These are phyloP conservation scores for Platysternon megacephalum DNA, from an alignment of 2,113 vertebrate genomes.

Conservation along the genomic window DNA sequence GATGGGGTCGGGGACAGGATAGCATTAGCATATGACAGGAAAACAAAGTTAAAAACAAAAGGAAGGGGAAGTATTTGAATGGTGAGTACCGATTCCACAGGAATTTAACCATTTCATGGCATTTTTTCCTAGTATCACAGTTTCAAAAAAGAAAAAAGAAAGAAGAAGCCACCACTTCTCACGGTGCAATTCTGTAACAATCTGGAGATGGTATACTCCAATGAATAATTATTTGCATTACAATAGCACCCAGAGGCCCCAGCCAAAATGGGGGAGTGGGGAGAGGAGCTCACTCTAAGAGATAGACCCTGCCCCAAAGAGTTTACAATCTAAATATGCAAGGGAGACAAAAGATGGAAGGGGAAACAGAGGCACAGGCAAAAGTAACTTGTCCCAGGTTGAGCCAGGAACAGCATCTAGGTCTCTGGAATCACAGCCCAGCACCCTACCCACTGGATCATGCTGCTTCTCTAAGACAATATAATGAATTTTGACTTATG, in stretches of 20 bases:
- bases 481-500: rapidly evolving
- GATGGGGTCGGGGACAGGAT: not conserved
- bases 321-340: rapidly evolving
- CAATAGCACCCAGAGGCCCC: not conserved
- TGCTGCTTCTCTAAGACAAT: not conserved
- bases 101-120: not conserved
- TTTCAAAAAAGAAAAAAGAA: not conserved
- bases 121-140: not conserved
- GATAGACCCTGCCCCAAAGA: not conserved
- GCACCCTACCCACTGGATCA: not conserved
- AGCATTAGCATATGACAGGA: not conserved
- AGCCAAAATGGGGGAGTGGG: not conserved
- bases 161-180: rapidly evolving
- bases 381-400: not conserved
- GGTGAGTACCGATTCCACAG: not conserved
- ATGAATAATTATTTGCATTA: not conserved
- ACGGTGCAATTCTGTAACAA: not conserved
- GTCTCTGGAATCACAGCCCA: not conserved
- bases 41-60: conserved; percentile 43
- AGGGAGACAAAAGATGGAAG: not conserved
- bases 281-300: not conserved
- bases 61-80: not conserved
- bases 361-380: not conserved
- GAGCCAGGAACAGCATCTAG: not conserved
- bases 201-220: rapidly evolving